Evolutionary conservation across 2,888 invertebrate species (phyloP).

Genomic region (Drosophila borealis): DNA sequence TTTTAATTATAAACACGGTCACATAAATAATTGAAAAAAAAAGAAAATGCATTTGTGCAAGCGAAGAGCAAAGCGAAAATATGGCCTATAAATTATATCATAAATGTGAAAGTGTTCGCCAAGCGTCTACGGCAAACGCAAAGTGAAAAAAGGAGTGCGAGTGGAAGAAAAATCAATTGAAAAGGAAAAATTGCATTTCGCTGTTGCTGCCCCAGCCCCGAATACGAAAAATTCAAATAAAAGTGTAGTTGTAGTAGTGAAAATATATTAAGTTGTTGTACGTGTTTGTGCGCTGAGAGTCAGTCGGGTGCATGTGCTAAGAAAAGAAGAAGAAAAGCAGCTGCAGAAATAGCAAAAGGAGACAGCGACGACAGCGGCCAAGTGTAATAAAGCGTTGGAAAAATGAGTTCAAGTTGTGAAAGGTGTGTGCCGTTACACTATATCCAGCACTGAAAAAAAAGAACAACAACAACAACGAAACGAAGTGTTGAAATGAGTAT

Average conservation of each 20-base stretch:
- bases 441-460: slow-evolving; percentile 44
- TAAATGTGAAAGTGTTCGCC: slow-evolving; percentile 70
- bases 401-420: slow-evolving; percentile 84
- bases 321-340: slow-evolving; percentile 57
- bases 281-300: slow-evolving; percentile 48
- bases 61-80: slow-evolving; percentile 68
- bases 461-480: slow-evolving; percentile 42
- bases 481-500: slow-evolving; percentile 67
- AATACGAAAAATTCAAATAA: slow-evolving; percentile 58
- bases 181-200: slow-evolving; percentile 77
- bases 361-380: slow-evolving; percentile 57
- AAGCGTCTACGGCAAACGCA: slow-evolving; percentile 47
- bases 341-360: slow-evolving; percentile 79
- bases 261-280: slow-evolving; percentile 65
- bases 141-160: slow-evolving; percentile 64
- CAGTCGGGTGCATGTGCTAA: slow-evolving; percentile 62
- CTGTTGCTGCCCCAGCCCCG: slow-evolving; percentile 56
- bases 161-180: slow-evolving; percentile 68
- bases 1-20: slow-evolving; percentile 43
- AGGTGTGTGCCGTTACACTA: slow-evolving; percentile 82
- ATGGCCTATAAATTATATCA: slow-evolving; percentile 74
- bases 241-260: slow-evolving; percentile 58
- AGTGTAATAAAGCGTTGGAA: slow-evolving; percentile 65
- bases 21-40: slow-evolving; percentile 55
- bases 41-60: slow-evolving; percentile 71